Percentiles rank a stretch among this genome's conserved stretches.
Evolutionary conservation across 2,888 invertebrate species (phyloP).

Genomic region (Onthophagus sagittarius): DNA sequence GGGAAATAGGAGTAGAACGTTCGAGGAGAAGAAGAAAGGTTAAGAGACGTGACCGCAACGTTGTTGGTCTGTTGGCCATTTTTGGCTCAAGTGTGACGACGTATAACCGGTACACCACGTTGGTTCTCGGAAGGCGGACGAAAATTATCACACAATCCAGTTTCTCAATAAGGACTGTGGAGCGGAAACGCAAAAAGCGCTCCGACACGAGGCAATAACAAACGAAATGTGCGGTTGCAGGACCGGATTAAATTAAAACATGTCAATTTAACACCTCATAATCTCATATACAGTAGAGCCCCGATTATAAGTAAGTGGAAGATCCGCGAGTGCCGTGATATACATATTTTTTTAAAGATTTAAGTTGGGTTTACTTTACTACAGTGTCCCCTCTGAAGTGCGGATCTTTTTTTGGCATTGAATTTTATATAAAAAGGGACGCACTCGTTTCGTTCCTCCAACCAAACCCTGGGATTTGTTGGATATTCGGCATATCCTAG

Average conservation of each 20-base stretch:
- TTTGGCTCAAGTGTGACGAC: background rate
- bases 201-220: background rate
- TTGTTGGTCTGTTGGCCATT: background rate
- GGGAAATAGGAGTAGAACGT: background rate
- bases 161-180: slow-evolving; percentile 14
- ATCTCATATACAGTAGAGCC: too few species aligned
- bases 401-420: too few species aligned
- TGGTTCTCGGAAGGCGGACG: background rate
- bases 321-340: too few species aligned
- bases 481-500: too few species aligned
- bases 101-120: background rate
- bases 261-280: background rate
- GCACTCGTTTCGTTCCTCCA: too few species aligned
- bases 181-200: slow-evolving; percentile 7
- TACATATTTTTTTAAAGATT: too few species aligned
- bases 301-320: too few species aligned
- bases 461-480: too few species aligned
- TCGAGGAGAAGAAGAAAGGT: background rate
- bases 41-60: background rate
- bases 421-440: too few species aligned
- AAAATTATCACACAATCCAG: slow-evolving; percentile 13
- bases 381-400: too few species aligned
- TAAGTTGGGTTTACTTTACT: too few species aligned
- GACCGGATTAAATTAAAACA: background rate
- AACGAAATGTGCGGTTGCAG: background rate